phyloP scores from a whole-genome alignment of 2,113 vertebrate genomes.

The Mesocricetus auratus region DNA sequence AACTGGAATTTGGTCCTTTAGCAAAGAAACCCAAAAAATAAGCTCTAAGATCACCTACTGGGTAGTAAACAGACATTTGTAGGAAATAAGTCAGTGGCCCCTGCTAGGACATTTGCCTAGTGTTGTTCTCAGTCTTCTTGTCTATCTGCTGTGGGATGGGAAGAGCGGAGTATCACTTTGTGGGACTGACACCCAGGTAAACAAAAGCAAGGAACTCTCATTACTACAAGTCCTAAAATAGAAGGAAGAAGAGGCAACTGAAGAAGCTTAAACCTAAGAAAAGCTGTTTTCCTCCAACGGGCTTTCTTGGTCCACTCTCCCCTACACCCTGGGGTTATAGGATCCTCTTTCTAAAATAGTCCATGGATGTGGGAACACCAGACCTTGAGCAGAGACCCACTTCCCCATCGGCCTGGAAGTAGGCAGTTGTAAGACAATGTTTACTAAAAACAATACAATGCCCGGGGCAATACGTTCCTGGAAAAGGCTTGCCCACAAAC shows the following conservation, averaged over 20 bases:
- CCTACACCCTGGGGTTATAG: accelerated
- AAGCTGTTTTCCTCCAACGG: neutral
- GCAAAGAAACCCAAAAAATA: too few species aligned
- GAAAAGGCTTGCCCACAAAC: too few species aligned
- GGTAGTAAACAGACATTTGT: neutral
- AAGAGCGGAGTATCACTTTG: neutral
- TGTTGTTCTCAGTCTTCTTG: neutral
- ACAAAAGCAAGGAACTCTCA: neutral
- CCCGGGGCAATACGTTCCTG: too few species aligned
- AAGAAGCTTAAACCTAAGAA: neutral
- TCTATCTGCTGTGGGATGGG: neutral
- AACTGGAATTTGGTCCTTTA: neutral
- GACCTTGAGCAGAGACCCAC: too few species aligned
- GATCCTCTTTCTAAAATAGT: too few species aligned
- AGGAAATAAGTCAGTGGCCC: accelerated
- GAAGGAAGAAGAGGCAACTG: neutral
- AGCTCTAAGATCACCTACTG: neutral
- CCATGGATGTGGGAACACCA: too few species aligned
- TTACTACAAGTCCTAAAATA: neutral
- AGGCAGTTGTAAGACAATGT: too few species aligned
- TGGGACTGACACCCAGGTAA: too few species aligned
- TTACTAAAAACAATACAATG: too few species aligned
- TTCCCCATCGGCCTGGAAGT: too few species aligned
- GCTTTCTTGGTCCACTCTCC: neutral
- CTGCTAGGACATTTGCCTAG: neutral